Evolutionary conservation across 1,140 invertebrate species (phyloP), one percentile per base, ranked within the genome.

Genomic region (Eupeodes corollae): DNA sequence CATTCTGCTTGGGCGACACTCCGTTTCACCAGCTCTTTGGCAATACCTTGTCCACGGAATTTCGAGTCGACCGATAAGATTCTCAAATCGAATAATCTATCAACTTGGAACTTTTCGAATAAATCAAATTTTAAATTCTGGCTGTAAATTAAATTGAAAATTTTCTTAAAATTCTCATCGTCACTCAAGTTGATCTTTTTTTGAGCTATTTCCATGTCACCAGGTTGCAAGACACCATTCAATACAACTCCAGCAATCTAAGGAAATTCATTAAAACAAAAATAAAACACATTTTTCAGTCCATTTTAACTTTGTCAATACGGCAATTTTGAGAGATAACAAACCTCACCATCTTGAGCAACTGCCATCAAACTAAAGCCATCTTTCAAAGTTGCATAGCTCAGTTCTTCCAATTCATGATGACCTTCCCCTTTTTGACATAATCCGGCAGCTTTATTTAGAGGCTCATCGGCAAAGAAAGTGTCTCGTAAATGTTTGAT

Each of bases 391-490:
- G 84, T 86, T 6, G 73, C 62, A 13, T 78, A 55, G 52, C 84
- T 83, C 53, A 86, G 80, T n/a, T 75, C 65, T 64, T 88, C 85
- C n/a, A 88, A 71, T 18, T 83, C 78, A 0, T 67, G 67, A 56
- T 87, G 82, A 0, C 79, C 72, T 48, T 79, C 72, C 1, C 84
- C 84, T 0, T 75, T 70, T 8, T 65, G 52, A 52, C 83, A 86
- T 1, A 89, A 71, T 12, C 73, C 73, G n/a, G 86, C 80, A 0
- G 82, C 80, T 46, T 76, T 75, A 63, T 88, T 88, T 9, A 88
- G 70, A 0, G 86, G 86, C 61, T 88, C 86, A 55, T 88, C 86
- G 3, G 80, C 77, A 62, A 88, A 88, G 68, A 86, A 86, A 52
- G 77, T 80, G 48, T 74, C 68, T 30, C 81, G 72, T 44, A 88